Conservation (phyloP, 2,797 vertebrate species). For the Pyrocephalus nanus region DNA sequence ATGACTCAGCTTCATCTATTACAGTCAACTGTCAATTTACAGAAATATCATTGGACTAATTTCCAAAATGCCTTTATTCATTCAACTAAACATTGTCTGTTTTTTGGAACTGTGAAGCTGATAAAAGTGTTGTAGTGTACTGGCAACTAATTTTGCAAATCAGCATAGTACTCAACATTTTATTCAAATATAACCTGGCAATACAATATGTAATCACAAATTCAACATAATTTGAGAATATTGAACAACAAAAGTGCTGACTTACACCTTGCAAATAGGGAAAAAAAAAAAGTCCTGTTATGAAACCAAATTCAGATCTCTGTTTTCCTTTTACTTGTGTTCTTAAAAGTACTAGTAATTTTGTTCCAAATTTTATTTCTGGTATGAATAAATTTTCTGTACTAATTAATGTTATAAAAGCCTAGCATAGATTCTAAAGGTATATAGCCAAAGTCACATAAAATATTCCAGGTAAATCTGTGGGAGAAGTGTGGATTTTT, state of each 20-base stretch:
- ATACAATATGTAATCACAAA: neutral
- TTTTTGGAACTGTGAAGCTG: neutral
- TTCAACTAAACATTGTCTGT: neutral
- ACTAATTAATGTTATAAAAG: neutral
- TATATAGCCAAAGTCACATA: neutral
- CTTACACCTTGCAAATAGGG: neutral
- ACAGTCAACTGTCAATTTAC: neutral
- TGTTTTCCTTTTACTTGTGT: neutral
- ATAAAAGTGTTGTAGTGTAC: neutral
- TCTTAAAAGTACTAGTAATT: neutral
- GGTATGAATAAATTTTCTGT: neutral
- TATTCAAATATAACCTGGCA: neutral
- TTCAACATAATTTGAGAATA: neutral
- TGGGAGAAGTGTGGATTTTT: neutral
- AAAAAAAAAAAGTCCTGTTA: neutral
- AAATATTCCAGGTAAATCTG: neutral
- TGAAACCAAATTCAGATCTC: neutral
- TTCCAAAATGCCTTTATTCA: constrained; percentile 12
- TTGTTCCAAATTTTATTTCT: neutral
- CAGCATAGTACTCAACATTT: neutral
- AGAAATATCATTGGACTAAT: constrained; percentile 22
- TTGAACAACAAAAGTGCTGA: neutral
- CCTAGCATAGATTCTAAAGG: neutral
- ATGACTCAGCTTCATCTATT: constrained; percentile 38
- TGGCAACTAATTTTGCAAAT: neutral